A percentile compares a stretch with the other conserved stretches of the same genome.
phyloP scores from a whole-genome alignment of 2,888 invertebrate species.

The Fissipunctia ypsillon region DNA sequence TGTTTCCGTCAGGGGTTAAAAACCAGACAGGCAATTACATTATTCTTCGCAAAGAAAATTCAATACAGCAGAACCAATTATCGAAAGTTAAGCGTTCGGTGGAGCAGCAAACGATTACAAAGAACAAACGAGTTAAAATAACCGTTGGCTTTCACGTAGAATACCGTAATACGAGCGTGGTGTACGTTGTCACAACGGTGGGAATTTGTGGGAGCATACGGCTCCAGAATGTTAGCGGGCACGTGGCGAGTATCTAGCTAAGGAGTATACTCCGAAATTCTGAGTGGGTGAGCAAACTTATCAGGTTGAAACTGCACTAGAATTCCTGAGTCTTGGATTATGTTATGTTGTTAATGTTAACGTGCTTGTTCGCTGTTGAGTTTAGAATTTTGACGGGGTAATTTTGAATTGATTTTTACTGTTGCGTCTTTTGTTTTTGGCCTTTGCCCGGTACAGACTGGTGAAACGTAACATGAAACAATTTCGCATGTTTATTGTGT shows the following conservation, averaged over 20 bases:
- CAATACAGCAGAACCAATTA: constrained; percentile 24
- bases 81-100: constrained; percentile 23
- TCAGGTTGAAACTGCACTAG: constrained; percentile 35
- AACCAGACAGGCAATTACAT: background rate
- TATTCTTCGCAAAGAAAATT: constrained; percentile 17
- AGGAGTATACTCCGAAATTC: constrained; percentile 51
- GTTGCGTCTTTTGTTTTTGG: background rate
- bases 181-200: constrained; percentile 63
- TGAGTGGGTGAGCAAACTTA: constrained; percentile 59
- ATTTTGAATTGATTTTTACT: background rate
- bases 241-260: constrained; percentile 46
- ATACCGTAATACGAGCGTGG: constrained; percentile 39
- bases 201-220: constrained; percentile 61
- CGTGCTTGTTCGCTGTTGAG: constrained; percentile 11
- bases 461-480: no score
- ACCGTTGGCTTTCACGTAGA: constrained; percentile 39
- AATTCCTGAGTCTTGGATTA: constrained; percentile 27
- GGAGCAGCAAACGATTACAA: constrained; percentile 32
- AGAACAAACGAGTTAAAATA: constrained; percentile 48
- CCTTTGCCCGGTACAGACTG: no score
- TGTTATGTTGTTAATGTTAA: constrained; percentile 10
- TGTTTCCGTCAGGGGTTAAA: no score
- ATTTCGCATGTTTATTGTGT: no score
- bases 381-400: background rate
- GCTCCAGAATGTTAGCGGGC: constrained; percentile 43